A percentile compares a stretch with the other conserved stretches of the same genome.
phyloP scores from a whole-genome alignment of 2,888 invertebrate species.

The Lepidochitona cinerea region DNA sequence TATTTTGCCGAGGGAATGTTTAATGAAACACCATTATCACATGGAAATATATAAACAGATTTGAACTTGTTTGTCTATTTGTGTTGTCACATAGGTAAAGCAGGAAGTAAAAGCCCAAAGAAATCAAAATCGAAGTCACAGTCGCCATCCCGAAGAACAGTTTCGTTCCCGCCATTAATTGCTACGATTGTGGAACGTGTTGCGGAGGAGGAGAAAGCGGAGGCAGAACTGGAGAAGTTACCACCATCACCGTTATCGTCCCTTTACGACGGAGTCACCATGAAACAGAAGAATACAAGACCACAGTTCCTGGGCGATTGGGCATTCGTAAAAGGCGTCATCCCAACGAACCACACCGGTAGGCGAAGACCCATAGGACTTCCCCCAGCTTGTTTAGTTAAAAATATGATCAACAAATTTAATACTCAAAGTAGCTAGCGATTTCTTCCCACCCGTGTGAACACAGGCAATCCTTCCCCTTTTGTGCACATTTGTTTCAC shows the following conservation, averaged over 20 bases:
- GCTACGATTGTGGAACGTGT: conserved; percentile 45
- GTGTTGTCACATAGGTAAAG: neutral
- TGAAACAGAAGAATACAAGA: conserved; percentile 44
- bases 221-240: conserved; percentile 35
- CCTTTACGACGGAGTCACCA: conserved; percentile 48
- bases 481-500: too few relatives aligned
- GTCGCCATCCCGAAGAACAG: conserved; percentile 30
- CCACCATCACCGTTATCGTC: conserved; percentile 55
- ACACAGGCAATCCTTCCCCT: too few relatives aligned
- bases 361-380: neutral
- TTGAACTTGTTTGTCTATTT: too few relatives aligned
- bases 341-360: neutral
- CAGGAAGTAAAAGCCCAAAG: neutral
- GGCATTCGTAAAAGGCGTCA: conserved; percentile 29
- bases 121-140: neutral
- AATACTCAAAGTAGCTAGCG: neutral
- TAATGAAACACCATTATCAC: too few relatives aligned
- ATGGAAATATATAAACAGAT: too few relatives aligned
- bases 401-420: neutral
- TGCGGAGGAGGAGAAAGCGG: conserved; percentile 75
- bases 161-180: conserved; percentile 46
- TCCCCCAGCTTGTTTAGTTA: neutral
- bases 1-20: too few relatives aligned
- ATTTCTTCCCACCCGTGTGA: neutral
- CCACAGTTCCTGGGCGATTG: conserved; percentile 49